Percentiles rank a stretch among this genome's conserved stretches.
phyloP scores from a whole-genome alignment of 2,113 vertebrate genomes.

The Tauraco erythrolophus region DNA sequence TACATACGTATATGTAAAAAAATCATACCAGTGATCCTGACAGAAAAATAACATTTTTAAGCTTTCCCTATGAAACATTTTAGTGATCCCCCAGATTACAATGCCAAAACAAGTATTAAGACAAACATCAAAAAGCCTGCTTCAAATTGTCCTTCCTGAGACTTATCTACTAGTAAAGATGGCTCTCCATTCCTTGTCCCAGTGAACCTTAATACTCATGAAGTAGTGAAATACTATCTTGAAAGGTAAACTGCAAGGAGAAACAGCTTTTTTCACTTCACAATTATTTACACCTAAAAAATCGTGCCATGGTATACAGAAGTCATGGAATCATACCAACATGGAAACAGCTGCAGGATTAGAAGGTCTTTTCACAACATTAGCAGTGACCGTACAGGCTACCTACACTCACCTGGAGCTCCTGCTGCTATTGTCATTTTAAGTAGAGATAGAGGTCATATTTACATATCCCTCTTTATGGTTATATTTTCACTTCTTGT shows the following conservation, averaged over 20 bases:
- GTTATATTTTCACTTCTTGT: slow-evolving; percentile 5
- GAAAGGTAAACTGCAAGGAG: background rate
- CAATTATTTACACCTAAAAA: background rate
- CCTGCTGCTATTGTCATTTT: background rate
- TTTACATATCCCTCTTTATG: background rate
- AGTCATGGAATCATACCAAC: background rate
- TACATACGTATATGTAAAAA: background rate
- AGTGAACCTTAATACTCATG: background rate
- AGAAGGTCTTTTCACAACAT: background rate
- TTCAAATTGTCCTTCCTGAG: background rate
- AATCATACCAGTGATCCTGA: background rate
- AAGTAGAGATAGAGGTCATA: background rate
- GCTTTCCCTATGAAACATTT: background rate
- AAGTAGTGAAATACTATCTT: background rate
- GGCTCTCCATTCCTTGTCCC: background rate
- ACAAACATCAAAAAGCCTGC: background rate
- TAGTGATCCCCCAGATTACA: background rate
- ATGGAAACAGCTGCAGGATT: background rate
- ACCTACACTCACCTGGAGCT: background rate
- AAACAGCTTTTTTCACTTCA: background rate
- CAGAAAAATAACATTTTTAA: background rate
- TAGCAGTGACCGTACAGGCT: background rate
- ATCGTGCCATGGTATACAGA: rapidly evolving
- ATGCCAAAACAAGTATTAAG: background rate
- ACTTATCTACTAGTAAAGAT: background rate